These are phyloP conservation scores for Lethrus apterus DNA, from an alignment of 1,140 invertebrate species.

Conservation along the genomic window DNA sequence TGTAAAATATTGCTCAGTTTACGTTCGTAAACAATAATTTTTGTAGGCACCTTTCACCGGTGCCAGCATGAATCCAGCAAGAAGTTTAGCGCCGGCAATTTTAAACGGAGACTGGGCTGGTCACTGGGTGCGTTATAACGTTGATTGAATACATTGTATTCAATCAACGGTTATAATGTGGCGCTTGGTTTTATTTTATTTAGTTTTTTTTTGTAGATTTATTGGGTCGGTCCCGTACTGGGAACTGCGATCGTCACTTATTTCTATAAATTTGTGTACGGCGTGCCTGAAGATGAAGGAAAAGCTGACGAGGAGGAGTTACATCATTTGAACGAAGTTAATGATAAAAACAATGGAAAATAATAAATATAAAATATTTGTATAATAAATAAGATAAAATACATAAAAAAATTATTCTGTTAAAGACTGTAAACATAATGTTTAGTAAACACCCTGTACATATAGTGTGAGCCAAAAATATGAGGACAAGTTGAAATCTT, in stretches of 20 bases:
- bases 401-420: no score
- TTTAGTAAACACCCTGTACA: no score
- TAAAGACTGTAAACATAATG: no score
- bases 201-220: constrained; percentile 45
- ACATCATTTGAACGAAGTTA: no score
- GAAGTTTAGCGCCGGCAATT: constrained; percentile 68
- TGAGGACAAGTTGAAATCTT: no score
- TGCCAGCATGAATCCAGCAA: constrained; percentile 74
- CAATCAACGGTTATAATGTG: no score
- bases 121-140: constrained; percentile 59
- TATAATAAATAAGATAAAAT: no score
- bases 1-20: not conserved
- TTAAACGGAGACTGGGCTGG: constrained; percentile 57
- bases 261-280: constrained; percentile 48
- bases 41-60: constrained; percentile 65
- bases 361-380: no score
- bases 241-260: constrained; percentile 50
- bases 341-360: no score
- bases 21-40: constrained; percentile 4
- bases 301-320: not conserved
- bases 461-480: no score
- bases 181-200: no score
- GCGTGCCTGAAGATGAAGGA: constrained; percentile 11
- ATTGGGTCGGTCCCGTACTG: constrained; percentile 63
- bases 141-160: not conserved